Evolutionary conservation across 2,797 vertebrate genomes (phyloP), one percentile per base, ranked within the genome.

Genomic region (Propithecus perrieri): DNA sequence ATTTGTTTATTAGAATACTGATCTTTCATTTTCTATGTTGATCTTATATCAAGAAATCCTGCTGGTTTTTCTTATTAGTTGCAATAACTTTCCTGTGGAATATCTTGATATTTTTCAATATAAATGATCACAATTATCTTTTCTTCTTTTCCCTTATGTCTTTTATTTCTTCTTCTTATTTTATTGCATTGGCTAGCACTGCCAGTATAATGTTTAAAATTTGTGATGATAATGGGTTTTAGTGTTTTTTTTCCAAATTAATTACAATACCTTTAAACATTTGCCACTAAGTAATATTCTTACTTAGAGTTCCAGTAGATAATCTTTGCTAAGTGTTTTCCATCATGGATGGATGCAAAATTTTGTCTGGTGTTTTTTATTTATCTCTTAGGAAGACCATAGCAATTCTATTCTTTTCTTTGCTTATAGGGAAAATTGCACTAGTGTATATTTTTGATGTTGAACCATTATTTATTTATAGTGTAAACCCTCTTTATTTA

Each of bases 41-140:
- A 41, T 74, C 79, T 93, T 86, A 9, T 88, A 53, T 93, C 24
- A 69, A 69, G 92, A 91, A 95, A 78, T 72, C 79, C 86, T 86
- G 35, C 79, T 92, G 75, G 61, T 24, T 79, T 87, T 92, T 41
- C 50, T 91, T 87, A 95, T 91, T 92, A 35, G 48, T 88, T 91
- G 53, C 89, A 43, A 76, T 83, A 81, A 89, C 84, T 80, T 97
- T 95, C 20, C 38, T 72, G 20, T 76, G 43, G 53, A 89, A 35
- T 24, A 28, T 71, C 57, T 46, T 89, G 33, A 11, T 78, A 38
- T 78, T 85, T 95, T 85, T n/a, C 65, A 67, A 76, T 30, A 14
- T 59, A 61, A 72, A 38, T 71, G 2, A 55, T 48, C 43, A 33
- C 48, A 84, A 59, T 67, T 81, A 80, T n/a, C 1, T 15, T 93